These are phyloP conservation scores for Drosophila quinaria DNA, from an alignment of 2,888 invertebrate species.

Conservation along the genomic window DNA sequence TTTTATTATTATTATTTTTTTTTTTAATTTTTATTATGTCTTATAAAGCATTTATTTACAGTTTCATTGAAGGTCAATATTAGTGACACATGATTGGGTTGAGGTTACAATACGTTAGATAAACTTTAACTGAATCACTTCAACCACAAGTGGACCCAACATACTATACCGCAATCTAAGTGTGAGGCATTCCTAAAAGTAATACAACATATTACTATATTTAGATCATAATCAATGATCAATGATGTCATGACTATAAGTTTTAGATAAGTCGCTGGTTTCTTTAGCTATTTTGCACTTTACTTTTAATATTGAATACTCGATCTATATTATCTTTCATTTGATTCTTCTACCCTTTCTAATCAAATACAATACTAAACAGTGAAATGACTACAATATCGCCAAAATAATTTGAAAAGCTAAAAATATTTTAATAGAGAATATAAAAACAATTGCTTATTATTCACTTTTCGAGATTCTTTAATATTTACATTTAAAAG, in stretches of 20 bases:
- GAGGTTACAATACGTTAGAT: constrained; percentile 35
- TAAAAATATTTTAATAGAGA: too few species aligned
- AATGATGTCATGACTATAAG: not conserved
- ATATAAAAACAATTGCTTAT: too few species aligned
- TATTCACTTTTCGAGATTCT: too few species aligned
- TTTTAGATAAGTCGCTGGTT: not conserved
- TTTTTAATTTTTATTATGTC: constrained; percentile 25
- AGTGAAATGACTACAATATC: too few species aligned
- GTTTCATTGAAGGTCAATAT: constrained; percentile 46
- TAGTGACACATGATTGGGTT: constrained; percentile 43
- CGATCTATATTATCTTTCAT: too few species aligned
- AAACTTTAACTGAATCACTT: constrained; percentile 22
- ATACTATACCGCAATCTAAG: not conserved
- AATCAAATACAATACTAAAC: too few species aligned
- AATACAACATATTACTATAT: not conserved
- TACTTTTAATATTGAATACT: too few species aligned
- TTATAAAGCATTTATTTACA: constrained; percentile 40
- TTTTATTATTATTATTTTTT: constrained; percentile 34
- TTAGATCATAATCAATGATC: not conserved
- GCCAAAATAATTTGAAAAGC: too few species aligned
- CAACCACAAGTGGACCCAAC: constrained; percentile 17
- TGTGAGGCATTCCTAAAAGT: not conserved
- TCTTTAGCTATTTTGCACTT: not conserved
- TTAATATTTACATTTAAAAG: too few species aligned
- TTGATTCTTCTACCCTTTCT: too few species aligned